A percentile compares a stretch with the other conserved stretches of the same genome.
These are phyloP conservation scores for Prochilodus magdalenae DNA, from an alignment of 2,113 vertebrate genomes.

Conservation along the genomic window DNA sequence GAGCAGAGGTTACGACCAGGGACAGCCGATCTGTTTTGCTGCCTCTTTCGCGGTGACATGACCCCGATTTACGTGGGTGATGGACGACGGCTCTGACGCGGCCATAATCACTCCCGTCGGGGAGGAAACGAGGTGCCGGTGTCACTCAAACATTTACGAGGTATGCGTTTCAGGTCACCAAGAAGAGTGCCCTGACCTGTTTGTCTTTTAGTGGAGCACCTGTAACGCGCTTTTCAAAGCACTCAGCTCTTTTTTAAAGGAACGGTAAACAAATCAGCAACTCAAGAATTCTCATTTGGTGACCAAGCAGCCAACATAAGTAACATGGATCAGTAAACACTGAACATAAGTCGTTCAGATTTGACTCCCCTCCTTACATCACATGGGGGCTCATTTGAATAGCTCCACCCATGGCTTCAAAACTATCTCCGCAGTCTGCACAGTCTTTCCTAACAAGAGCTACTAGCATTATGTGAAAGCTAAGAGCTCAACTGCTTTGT, in stretches of 20 bases:
- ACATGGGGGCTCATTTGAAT: too few relatives aligned
- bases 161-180: conserved; percentile 18
- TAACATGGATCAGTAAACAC: too few relatives aligned
- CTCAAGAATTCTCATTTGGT: too few relatives aligned
- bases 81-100: conserved; percentile 9
- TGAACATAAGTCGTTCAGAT: too few relatives aligned
- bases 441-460: too few relatives aligned
- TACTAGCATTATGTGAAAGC: too few relatives aligned
- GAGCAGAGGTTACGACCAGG: conserved; percentile 41
- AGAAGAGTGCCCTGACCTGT: conserved; percentile 18
- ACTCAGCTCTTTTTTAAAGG: background rate
- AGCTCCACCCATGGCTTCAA: too few relatives aligned
- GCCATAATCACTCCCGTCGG: conserved; percentile 31
- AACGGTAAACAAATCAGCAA: background rate
- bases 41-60: conserved; percentile 36
- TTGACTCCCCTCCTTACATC: too few relatives aligned
- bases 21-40: conserved; percentile 44
- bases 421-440: too few relatives aligned
- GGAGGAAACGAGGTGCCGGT: conserved; percentile 16
- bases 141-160: conserved; percentile 32
- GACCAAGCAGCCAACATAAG: too few relatives aligned
- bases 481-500: too few relatives aligned
- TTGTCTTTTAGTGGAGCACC: background rate
- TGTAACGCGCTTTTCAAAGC: background rate
- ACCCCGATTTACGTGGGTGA: conserved; percentile 40